Percentiles rank a stretch among this genome's conserved stretches.
Evolutionary conservation across 2,888 invertebrate genomes (phyloP).

Genomic region (Cephus spinipes): DNA sequence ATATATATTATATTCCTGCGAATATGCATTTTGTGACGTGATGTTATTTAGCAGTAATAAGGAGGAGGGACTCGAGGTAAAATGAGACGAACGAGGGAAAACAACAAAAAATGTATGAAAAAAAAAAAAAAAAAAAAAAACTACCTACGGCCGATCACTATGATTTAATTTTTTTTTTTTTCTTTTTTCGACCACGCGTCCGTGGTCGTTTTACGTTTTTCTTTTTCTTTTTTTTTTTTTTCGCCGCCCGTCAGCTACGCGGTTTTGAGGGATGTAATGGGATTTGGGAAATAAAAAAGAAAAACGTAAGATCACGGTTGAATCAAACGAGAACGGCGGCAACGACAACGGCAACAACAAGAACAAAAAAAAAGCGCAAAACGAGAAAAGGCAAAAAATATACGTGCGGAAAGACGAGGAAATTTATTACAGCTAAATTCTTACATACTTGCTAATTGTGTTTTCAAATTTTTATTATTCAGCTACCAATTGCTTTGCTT

Average conservation of each 20-base stretch:
- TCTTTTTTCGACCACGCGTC: slow-evolving; percentile 4
- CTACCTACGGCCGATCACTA: slow-evolving; percentile 2
- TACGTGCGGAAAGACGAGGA: slow-evolving; percentile 16
- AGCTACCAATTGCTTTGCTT: slow-evolving; percentile 63
- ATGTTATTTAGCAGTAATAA: slow-evolving; percentile 75
- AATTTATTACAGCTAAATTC: slow-evolving; percentile 40
- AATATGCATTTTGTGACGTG: slow-evolving; percentile 82
- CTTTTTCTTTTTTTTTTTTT: not conserved
- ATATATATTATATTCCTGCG: slow-evolving; percentile 86
- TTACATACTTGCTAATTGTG: slow-evolving; percentile 36
- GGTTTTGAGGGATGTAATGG: not conserved
- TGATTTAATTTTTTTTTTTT: slow-evolving; percentile 8
- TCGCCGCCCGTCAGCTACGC: not conserved
- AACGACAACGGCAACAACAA: not conserved
- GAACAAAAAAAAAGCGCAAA: slow-evolving; percentile 23
- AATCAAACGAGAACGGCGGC: slow-evolving; percentile 13
- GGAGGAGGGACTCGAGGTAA: slow-evolving; percentile 57
- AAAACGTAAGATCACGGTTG: slow-evolving; percentile 12
- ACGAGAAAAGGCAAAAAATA: slow-evolving; percentile 14
- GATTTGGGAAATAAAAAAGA: not conserved
- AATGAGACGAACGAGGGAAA: not conserved
- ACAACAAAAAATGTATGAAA: not conserved
- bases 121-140: not conserved
- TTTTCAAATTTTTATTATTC: slow-evolving; percentile 49
- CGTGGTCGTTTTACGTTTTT: not conserved